Evolutionary conservation across 1,140 invertebrate genomes (phyloP), one percentile per base, ranked within the genome.

Genomic region (Mamestra configurata): DNA sequence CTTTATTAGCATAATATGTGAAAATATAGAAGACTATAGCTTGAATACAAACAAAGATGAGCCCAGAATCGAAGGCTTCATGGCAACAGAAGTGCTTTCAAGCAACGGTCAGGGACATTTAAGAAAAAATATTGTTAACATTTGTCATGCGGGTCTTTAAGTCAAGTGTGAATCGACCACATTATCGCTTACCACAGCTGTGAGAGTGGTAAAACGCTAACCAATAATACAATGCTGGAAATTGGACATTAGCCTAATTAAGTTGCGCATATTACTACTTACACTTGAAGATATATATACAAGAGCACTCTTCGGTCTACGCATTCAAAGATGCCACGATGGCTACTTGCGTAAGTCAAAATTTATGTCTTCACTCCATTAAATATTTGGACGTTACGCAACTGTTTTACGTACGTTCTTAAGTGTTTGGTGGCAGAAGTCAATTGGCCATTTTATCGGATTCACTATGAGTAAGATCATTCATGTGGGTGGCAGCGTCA

Each of bases 351-450:
- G 49, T 64, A 76, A 64, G 37, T 49, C 73, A 27, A 64, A 68
- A 76, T 76, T 76, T 76, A 43, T 64, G 55, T 76, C 73, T 64
- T 76, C 55, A 49, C 73, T 61, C 57, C 31, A 76, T 64, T 76
- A 64, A 76, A 76, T 64, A 64, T 76, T 76, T 61, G 24, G 55
- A 31, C 64, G 73, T 76, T 76, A 61, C 73, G 57, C 55, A 76
- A 76, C 66, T 46, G 73, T 76, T 76, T 76, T 76, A 76, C 73
- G 73, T 64, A 61, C 73, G 73, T 18, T 64, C 57, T 31, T 76
- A 76, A 76, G 73, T 76, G 73, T 76, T 76, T 76, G 24, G 73
- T 76, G 57, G 73, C 73, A 76, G 55, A 76, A 76, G 73, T 76
- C 73, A 76, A 76, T 76, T 76, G 73, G 73, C 73, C 61, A 76